Evolutionary conservation across 2,888 invertebrate genomes (phyloP).

Genomic region (Drosophila hamatofila): DNA sequence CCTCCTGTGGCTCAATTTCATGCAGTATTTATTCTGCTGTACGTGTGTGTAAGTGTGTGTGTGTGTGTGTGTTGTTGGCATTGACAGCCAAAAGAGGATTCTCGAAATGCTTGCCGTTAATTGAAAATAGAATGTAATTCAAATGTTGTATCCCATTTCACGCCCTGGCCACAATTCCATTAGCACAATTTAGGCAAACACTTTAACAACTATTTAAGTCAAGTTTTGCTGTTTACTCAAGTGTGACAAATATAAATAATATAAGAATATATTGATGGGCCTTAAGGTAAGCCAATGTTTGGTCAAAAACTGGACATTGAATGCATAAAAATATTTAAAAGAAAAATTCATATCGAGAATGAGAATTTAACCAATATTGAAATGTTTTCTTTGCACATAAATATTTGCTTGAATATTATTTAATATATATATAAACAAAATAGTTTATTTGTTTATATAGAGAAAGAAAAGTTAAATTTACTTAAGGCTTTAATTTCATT

Average conservation of each 20-base stretch:
- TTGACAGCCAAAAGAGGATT: slow-evolving; percentile 12
- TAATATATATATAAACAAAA: background rate
- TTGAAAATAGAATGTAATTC: slow-evolving; percentile 16
- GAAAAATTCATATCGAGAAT: background rate
- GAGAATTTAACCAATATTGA: background rate
- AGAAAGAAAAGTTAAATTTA: background rate
- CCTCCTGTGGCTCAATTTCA: slow-evolving; percentile 18
- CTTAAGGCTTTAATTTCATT: background rate
- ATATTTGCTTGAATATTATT: background rate
- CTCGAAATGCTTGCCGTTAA: slow-evolving; percentile 15
- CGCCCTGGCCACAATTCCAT: background rate
- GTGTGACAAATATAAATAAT: background rate
- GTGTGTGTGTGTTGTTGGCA: slow-evolving; percentile 14
- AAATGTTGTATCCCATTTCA: slow-evolving; percentile 28
- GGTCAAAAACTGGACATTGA: too few species aligned
- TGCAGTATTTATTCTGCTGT: background rate
- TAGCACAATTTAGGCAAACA: background rate
- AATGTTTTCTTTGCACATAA: background rate
- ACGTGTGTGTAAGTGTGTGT: background rate
- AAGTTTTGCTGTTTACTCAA: background rate
- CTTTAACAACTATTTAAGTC: background rate
- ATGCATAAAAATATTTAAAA: background rate
- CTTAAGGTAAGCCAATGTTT: background rate
- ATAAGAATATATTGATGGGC: background rate
- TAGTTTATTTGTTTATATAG: too few species aligned